phyloP scores from a whole-genome alignment of 92 coral and sea anemone species.

The Plumapathes pennacea region DNA sequence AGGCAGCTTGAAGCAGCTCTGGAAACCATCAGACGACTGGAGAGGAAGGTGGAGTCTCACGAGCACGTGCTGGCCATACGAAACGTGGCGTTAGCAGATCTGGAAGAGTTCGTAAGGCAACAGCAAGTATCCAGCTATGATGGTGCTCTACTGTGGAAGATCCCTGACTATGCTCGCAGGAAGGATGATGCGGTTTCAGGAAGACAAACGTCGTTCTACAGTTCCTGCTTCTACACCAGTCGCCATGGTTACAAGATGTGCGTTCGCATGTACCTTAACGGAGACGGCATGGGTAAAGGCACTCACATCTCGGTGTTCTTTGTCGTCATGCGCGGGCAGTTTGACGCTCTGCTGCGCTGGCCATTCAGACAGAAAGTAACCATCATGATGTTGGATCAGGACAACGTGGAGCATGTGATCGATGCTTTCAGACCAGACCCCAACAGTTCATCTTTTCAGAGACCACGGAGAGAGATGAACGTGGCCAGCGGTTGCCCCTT shows the following conservation, averaged over 20 bases:
- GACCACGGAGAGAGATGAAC: conserved; percentile 23
- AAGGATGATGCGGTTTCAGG: conserved; percentile 29
- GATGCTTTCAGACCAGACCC: conserved; percentile 45
- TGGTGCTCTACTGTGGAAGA: conserved; percentile 31
- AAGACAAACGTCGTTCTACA: no score
- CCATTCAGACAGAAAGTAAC: conserved; percentile 42
- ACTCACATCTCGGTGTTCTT: conserved; percentile 18
- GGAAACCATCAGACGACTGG: background rate
- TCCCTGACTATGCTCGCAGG: conserved; percentile 12
- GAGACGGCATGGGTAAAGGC: conserved; percentile 26
- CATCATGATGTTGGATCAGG: conserved; percentile 35
- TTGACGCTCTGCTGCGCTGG: conserved; percentile 43
- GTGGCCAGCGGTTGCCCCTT: conserved; percentile 13
- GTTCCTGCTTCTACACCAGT: conserved; percentile 24
- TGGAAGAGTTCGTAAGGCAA: conserved; percentile 26
- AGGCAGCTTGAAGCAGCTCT: conserved; percentile 8
- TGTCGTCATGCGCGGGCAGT: conserved; percentile 33
- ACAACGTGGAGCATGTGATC: conserved; percentile 25
- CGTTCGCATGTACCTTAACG: conserved; percentile 34
- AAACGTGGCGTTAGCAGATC: conserved; percentile 28
- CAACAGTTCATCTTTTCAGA: conserved; percentile 34
- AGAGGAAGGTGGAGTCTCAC: conserved; percentile 5
- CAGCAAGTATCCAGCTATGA: conserved; percentile 35
- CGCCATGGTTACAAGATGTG: conserved; percentile 36
- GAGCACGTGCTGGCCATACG: conserved; percentile 35